These are phyloP conservation scores for Pachyseris speciosa DNA, from an alignment of 64 coral and sea anemone genomes.

Conservation along the genomic window DNA sequence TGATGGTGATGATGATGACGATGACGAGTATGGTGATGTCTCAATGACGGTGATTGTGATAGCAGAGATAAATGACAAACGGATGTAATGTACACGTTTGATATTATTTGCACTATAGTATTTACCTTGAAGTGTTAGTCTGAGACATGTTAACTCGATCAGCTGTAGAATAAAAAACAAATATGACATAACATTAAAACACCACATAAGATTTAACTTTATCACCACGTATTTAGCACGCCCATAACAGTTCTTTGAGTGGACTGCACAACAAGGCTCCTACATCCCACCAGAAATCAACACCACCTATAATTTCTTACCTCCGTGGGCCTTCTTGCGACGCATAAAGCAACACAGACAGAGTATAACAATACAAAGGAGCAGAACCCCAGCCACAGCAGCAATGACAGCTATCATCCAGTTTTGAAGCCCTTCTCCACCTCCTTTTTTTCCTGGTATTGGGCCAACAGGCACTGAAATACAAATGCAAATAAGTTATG, in stretches of 20 bases:
- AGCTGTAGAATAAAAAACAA: constrained; percentile 7
- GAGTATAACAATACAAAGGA: constrained; percentile 76
- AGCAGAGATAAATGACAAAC: too few species aligned
- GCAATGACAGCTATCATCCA: constrained; percentile 87
- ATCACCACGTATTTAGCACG: too few species aligned
- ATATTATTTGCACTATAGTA: too few species aligned
- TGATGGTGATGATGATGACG: too few species aligned
- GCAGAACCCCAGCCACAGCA: constrained; percentile 66
- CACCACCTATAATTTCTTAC: neutral
- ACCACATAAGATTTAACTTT: too few species aligned
- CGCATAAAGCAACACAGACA: constrained; percentile 75
- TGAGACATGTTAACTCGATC: constrained; percentile 59
- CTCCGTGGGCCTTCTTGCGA: constrained; percentile 85
- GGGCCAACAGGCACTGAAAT: constrained; percentile 37
- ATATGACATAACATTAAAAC: too few species aligned
- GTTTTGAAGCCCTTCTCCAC: neutral
- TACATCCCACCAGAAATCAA: too few species aligned
- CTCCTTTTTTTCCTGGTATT: neutral
- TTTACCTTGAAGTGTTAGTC: constrained; percentile 49
- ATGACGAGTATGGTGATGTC: too few species aligned
- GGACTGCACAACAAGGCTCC: too few species aligned
- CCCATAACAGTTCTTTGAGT: too few species aligned
- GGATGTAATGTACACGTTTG: neutral
- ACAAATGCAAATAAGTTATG: too few species aligned
- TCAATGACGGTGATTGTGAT: too few species aligned